phyloP scores from a whole-genome alignment of 1,140 invertebrate genomes.

The Adelges cooleyi region DNA sequence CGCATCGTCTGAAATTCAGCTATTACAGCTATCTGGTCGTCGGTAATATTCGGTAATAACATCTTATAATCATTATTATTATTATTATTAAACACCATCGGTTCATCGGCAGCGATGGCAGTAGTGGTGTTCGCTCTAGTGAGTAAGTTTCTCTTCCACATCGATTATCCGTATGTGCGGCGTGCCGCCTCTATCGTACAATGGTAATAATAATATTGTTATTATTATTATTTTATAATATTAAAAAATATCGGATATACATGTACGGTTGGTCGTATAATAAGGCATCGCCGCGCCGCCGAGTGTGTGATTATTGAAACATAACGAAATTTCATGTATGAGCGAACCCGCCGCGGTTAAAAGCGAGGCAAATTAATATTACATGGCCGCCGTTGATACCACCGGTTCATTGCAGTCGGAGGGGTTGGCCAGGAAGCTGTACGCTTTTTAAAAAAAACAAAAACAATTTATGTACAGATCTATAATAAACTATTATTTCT shows the following conservation, averaged over 20 bases:
- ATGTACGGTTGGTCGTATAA: background rate
- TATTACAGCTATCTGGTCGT: conserved; percentile 1
- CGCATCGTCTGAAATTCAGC: conserved; percentile 19
- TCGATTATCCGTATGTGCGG: background rate
- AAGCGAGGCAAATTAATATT: conserved; percentile 23
- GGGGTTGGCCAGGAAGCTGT: too few species aligned
- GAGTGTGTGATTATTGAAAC: conserved; percentile 26
- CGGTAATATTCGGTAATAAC: background rate
- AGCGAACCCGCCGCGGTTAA: conserved; percentile 21
- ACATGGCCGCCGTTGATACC: background rate
- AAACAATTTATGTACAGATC: too few species aligned
- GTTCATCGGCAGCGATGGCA: too few species aligned
- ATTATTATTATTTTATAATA: too few species aligned
- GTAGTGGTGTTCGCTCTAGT: conserved; percentile 18
- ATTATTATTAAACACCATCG: background rate
- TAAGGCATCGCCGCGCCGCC: background rate
- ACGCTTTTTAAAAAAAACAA: too few species aligned
- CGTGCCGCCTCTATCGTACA: background rate
- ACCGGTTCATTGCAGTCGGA: too few species aligned
- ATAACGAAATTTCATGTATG: conserved; percentile 28
- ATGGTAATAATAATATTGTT: conserved; percentile 7
- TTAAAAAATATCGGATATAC: background rate
- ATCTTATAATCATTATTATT: too few species aligned
- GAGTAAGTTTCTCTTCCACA: background rate
- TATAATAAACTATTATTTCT: too few species aligned